Base-by-base conservation (phyloP, 2,888 invertebrate species). In the Schizaphis graminum region DNA sequence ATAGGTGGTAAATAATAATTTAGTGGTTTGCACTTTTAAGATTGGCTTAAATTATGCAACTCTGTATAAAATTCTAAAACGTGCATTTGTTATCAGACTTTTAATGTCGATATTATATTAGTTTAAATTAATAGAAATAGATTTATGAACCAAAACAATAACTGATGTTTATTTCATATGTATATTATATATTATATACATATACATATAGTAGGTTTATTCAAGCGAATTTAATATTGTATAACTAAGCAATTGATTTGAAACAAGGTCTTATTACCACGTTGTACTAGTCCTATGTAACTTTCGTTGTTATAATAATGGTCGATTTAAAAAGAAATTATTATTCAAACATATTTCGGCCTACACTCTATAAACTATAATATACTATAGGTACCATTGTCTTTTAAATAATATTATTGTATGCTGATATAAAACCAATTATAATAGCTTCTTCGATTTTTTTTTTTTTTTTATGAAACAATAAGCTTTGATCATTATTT, bases 341-440 rank as follows among this genome's bases (percentile, higher is more conserved):
- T 67, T 67, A 67, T 67, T 67, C n/a, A 67, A 67, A n/a, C 13
- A n/a, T 67, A n/a, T 67, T 67, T 67, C 67, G 67, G 67, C 67
- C n/a, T 67, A 67, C 67, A 67, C 67, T 13, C 61, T 61, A 3
- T 44, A 13, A n/a, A 67, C 11, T 47, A 47, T 67, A 67, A 47
- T 67, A 67, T 67, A 4, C 3, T 67, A 67, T 16, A 67, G n/a
- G n/a, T 67, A 67, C n/a, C 67, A 67, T 67, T n/a, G 67, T 67
- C 67, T 67, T 67, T 35, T 35, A 35, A 16, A 67, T 13, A 67
- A n/a, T 67, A 67, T 67, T 16, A 67, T 67, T 67, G 5, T 67
- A 35, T 67, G 67, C 16, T n/a, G n/a, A 67, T 67, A 67, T n/a
- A 67, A 67, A 67, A 16, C 67, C 67, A 67, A 67, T 67, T 67